Evolutionary conservation across 2,888 invertebrate species (phyloP), one percentile per base, ranked within the genome.

Genomic region (Perithous albicinctus): DNA sequence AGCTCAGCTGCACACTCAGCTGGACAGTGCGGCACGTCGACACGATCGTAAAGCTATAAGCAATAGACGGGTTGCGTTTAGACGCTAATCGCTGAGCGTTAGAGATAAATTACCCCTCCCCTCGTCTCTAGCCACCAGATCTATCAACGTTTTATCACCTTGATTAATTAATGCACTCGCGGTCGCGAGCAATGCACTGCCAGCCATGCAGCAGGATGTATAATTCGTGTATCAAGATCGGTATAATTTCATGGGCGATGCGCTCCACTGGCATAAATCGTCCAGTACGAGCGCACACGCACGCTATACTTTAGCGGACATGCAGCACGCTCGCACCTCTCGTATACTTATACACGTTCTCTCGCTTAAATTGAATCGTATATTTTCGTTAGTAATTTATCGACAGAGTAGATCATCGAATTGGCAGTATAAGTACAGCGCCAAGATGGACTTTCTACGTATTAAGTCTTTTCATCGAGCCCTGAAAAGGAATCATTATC

Each of bases 141-240:
- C 72, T 82, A 82, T 82, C 82, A 82, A 73, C 82, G 72, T 82
- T 82, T 79, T 82, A 82, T 82, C 82, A 82, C 82, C 82, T 76
- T 79, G 78, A 82, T 82, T 82, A 78, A 82, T 82, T 78, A 78
- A 82, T 76, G 76, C 67, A 43, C 70, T 78, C 66, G 67, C 56
- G 43, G 46, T 20, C 38, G 70, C 78, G 75, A 63, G 74, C 73
- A 79, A 63, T 79, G 78, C 41, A 75, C 69, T 64, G 74, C 74
- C 74, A 74, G 46, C 48, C 69, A 64, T n/a, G 48, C 72, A 64
- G 73, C 74, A 72, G 76, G 82, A 82, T 78, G 67, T 76, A 75
- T 78, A 75, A 78, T 82, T 82, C 76, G 75, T 72, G 41, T 82
- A 82, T 79, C 82, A 82, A 82, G 82, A 82, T 82, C 76, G 59